A percentile compares a stretch with the other conserved stretches of the same genome.
Conservation (phyloP, 2,888 invertebrate genomes). For the Ophioninae sp. region DNA sequence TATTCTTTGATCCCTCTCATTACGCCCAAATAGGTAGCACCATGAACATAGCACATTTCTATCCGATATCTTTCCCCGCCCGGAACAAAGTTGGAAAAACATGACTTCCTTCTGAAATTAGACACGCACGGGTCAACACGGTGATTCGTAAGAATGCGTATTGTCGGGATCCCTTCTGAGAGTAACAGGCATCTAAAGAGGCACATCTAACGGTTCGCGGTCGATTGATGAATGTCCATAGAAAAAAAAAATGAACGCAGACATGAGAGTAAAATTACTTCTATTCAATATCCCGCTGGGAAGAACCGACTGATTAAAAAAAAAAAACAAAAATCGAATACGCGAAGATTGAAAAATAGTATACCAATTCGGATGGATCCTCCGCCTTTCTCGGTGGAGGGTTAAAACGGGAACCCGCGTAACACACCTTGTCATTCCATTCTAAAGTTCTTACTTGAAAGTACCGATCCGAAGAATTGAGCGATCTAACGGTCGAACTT, state of each 20-base stretch:
- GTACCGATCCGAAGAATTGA: constrained; percentile 33
- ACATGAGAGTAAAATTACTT: neutral
- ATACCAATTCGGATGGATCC: neutral
- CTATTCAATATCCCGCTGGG: neutral
- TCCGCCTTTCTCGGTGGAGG: neutral
- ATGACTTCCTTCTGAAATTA: neutral
- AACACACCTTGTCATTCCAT: neutral
- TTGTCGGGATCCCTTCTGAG: neutral
- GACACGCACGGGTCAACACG: neutral
- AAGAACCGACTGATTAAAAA: neutral
- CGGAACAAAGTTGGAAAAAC: neutral
- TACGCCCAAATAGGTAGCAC: neutral
- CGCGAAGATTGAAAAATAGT: neutral
- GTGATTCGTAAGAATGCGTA: neutral
- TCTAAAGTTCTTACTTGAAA: neutral
- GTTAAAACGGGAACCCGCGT: neutral
- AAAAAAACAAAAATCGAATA: neutral
- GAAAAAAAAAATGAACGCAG: neutral
- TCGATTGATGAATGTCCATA: neutral
- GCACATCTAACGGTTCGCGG: neutral
- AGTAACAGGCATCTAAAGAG: neutral
- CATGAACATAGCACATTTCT: neutral
- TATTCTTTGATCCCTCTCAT: neutral
- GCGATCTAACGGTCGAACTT: neutral
- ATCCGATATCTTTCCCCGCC: neutral